Evolutionary conservation across 2,797 vertebrate genomes (phyloP).

Genomic region (Urophycis tenuis): DNA sequence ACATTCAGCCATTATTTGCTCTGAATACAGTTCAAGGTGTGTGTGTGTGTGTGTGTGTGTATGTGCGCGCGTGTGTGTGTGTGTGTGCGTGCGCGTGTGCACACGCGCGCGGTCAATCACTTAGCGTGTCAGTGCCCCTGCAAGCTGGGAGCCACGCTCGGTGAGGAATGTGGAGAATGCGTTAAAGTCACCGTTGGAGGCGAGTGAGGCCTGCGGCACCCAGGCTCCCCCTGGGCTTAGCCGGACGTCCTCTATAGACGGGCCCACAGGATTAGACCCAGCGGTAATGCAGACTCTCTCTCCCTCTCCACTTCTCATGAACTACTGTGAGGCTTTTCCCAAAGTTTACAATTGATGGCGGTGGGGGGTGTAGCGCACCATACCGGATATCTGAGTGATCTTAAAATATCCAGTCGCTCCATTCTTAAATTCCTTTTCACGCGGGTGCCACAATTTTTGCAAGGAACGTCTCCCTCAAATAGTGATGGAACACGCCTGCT

Average conservation of each 20-base stretch:
- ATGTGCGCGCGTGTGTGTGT: constrained; percentile 6
- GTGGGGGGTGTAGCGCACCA: too few species aligned
- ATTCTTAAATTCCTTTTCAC: background rate
- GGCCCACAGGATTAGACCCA: constrained; percentile 51
- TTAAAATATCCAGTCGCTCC: background rate
- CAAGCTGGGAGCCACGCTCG: constrained; percentile 27
- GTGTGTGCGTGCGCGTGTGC: background rate
- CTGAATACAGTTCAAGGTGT: background rate
- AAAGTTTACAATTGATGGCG: too few species aligned
- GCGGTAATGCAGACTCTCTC: constrained; percentile 51
- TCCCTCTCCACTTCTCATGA: constrained; percentile 27
- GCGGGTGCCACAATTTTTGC: background rate
- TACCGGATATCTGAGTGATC: background rate
- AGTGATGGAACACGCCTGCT: background rate
- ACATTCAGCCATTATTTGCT: background rate
- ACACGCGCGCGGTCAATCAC: constrained; percentile 15
- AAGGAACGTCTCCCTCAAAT: too few species aligned
- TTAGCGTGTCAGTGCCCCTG: constrained; percentile 34
- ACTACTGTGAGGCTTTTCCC: constrained; percentile 26
- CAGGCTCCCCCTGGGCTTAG: constrained; percentile 44
- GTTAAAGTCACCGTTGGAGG: constrained; percentile 37
- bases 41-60: background rate
- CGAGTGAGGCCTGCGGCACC: constrained; percentile 15
- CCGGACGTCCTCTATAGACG: constrained; percentile 45
- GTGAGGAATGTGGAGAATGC: constrained; percentile 51